Percentiles rank a stretch among this genome's conserved stretches.
phyloP scores from a whole-genome alignment of 2,888 invertebrate genomes.

The Pandemis cinnamomeana region DNA sequence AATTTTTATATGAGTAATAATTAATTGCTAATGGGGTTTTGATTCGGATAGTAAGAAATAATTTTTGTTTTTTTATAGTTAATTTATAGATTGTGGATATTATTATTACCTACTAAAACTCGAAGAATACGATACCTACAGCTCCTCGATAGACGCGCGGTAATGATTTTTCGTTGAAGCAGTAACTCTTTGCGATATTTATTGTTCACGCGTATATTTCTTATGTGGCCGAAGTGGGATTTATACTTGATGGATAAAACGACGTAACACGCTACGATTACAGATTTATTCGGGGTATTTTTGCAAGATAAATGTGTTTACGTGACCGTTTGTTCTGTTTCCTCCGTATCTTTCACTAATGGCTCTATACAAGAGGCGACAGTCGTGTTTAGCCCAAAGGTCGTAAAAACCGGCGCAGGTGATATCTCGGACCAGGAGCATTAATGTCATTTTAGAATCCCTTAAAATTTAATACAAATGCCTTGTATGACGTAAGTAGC shows the following conservation, averaged over 20 bases:
- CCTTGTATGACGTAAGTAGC: background rate
- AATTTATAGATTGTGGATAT: too few species aligned
- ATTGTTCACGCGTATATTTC: conserved; percentile 12
- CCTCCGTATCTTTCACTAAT: conserved; percentile 42
- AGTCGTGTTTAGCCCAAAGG: conserved; percentile 40
- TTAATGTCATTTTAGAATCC: conserved; percentile 33
- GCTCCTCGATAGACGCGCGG: background rate
- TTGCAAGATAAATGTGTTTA: conserved; percentile 42
- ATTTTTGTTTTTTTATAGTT: too few species aligned
- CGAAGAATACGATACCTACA: too few species aligned
- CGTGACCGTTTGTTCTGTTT: conserved; percentile 46
- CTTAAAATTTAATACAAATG: conserved; percentile 33
- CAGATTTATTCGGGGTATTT: conserved; percentile 41
- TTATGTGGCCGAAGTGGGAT: conserved; percentile 5
- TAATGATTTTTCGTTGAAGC: conserved; percentile 2
- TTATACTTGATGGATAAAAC: conserved; percentile 20
- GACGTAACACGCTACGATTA: conserved; percentile 29
- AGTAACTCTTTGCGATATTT: conserved; percentile 2
- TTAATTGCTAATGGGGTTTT: too few species aligned
- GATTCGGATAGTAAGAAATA: too few species aligned
- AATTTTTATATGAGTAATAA: too few species aligned
- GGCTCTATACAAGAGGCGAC: conserved; percentile 40
- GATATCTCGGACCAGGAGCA: conserved; percentile 40
- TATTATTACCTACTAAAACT: too few species aligned
- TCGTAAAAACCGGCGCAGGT: conserved; percentile 46